These are phyloP conservation scores for Calameuta pallipes DNA, from an alignment of 2,888 invertebrate genomes.

Conservation along the genomic window DNA sequence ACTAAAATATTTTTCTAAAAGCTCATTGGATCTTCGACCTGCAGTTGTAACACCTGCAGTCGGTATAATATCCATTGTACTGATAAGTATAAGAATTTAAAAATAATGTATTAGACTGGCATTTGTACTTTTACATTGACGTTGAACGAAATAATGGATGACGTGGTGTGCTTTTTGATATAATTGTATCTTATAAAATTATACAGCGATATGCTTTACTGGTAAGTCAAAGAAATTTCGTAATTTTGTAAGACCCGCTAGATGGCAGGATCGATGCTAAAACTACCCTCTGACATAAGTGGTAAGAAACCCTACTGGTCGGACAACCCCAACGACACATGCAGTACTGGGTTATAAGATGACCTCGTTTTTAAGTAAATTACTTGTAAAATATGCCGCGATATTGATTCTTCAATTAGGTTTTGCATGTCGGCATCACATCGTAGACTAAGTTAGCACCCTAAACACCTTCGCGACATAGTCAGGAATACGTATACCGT, in stretches of 20 bases:
- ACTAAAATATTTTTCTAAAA: neutral
- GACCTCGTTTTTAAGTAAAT: conserved; percentile 25
- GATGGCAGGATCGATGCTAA: neutral
- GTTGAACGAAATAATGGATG: neutral
- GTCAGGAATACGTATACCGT: neutral
- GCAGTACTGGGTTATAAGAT: conserved; percentile 11
- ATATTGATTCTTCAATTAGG: conserved; percentile 20
- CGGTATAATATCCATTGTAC: neutral
- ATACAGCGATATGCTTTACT: neutral
- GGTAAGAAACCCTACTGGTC: neutral
- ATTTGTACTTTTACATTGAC: neutral
- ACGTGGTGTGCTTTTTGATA: neutral
- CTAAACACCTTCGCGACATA: neutral
- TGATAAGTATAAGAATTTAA: neutral
- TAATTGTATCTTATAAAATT: neutral
- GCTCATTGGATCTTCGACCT: neutral
- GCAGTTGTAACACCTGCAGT: neutral
- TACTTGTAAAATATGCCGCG: conserved; percentile 17
- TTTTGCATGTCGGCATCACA: conserved; percentile 4
- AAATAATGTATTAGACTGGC: neutral
- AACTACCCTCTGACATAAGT: neutral
- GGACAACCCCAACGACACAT: neutral
- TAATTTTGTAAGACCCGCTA: neutral
- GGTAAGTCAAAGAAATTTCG: neutral
- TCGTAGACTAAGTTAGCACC: neutral